Conservation (phyloP, 2,113 vertebrate species). For the Pterocles burchelli region DNA sequence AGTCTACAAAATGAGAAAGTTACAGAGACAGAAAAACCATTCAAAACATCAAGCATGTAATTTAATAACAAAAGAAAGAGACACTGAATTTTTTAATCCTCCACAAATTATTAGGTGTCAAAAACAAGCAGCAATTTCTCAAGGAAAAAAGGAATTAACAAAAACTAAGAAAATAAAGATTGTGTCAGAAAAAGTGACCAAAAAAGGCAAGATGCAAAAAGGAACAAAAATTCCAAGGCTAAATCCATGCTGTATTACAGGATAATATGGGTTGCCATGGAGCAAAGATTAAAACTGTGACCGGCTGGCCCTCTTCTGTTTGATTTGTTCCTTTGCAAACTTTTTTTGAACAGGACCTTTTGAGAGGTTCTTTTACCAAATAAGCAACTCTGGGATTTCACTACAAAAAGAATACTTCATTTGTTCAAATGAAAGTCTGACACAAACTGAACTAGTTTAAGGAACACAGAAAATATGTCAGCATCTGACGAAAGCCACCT, state of each 20-base stretch:
- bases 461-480: not conserved
- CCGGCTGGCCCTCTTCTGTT: constrained; percentile 36
- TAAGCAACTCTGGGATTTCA: not conserved
- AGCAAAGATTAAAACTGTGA: not conserved
- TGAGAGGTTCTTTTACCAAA: not conserved
- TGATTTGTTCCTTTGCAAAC: not conserved
- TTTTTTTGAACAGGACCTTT: not conserved
- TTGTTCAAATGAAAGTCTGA: not conserved
- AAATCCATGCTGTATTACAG: not conserved
- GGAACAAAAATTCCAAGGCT: not conserved
- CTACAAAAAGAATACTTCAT: not conserved
- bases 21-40: not conserved
- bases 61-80: not conserved
- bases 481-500: not conserved
- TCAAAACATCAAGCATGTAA: not conserved
- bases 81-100: not conserved
- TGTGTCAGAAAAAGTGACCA: not conserved
- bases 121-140: not conserved
- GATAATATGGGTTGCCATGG: accelerated
- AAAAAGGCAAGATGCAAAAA: not conserved
- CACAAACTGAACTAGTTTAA: not conserved
- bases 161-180: not conserved
- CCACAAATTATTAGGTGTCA: not conserved
- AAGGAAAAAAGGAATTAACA: not conserved
- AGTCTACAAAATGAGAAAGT: not conserved